Conservation (phyloP, 2,888 invertebrate genomes). For the Gymnocheta viridis region DNA sequence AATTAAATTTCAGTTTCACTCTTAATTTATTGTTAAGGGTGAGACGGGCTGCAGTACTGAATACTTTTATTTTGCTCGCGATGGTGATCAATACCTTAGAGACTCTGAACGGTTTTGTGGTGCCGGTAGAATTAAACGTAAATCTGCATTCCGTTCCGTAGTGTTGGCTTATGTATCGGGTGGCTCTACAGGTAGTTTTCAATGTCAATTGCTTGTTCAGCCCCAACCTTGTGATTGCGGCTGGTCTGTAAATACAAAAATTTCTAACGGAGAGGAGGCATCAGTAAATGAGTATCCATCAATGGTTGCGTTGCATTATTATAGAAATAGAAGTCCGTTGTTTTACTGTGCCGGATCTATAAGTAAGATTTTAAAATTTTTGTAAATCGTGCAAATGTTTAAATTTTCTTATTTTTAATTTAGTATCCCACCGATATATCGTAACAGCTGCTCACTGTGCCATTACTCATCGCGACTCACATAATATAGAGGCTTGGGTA, state of each 20-base stretch:
- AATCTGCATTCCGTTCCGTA: conserved; percentile 74
- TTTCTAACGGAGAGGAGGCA: conserved; percentile 84
- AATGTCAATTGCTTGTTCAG: conserved; percentile 72
- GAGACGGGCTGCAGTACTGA: conserved; percentile 75
- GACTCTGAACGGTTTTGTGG: conserved; percentile 78
- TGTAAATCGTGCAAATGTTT: background rate
- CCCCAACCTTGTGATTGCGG: conserved; percentile 79
- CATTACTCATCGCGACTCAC: conserved; percentile 38
- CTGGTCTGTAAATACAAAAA: conserved; percentile 81
- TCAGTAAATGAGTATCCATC: conserved; percentile 84
- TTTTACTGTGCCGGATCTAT: conserved; percentile 80
- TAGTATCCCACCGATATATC: conserved; percentile 79
- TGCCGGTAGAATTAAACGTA: conserved; percentile 72
- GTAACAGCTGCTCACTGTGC: conserved; percentile 84
- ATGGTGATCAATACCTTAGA: conserved; percentile 76
- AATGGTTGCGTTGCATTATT: conserved; percentile 84
- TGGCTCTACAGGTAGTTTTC: conserved; percentile 74
- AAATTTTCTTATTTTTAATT: background rate
- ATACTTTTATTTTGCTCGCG: conserved; percentile 77
- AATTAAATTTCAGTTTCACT: background rate
- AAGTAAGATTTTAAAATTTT: background rate
- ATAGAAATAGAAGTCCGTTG: conserved; percentile 51
- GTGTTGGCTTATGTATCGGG: conserved; percentile 77
- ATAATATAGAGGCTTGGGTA: conserved; percentile 80
- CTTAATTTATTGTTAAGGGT: conserved; percentile 50